Evolutionary conservation across 2,113 vertebrate species (phyloP).

Genomic region (Martes martes): DNA sequence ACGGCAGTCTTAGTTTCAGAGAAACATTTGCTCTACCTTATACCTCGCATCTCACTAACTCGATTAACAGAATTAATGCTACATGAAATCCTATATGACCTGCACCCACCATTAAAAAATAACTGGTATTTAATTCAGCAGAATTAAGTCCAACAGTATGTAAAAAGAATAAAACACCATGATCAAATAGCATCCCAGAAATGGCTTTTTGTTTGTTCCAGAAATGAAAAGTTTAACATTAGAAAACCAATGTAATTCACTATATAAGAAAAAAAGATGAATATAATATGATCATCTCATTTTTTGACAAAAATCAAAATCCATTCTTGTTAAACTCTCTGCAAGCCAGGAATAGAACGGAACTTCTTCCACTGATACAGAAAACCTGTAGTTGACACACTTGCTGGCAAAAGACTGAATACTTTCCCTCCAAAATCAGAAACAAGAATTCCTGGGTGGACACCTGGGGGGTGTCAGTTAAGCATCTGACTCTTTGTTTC

Average conservation of each 20-base stretch:
- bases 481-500: not conserved
- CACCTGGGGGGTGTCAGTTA: not conserved
- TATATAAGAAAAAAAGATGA: conserved; percentile 10
- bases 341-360: not conserved
- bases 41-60: not conserved
- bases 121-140: not conserved
- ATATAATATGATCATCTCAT: not conserved
- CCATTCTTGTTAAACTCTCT: not conserved
- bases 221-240: not conserved
- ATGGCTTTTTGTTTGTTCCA: not conserved
- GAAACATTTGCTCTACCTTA: not conserved
- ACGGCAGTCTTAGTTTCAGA: not conserved
- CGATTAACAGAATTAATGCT: not conserved
- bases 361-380: not conserved
- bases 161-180: conserved; percentile 22
- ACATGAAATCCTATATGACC: not conserved
- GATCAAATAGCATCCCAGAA: not conserved
- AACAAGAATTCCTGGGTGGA: not conserved
- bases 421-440: not conserved
- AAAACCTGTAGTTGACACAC: not conserved
- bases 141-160: not conserved
- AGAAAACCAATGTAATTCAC: not conserved
- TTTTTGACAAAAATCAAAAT: not conserved
- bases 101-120: not conserved
- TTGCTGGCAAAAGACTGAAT: not conserved